These are phyloP conservation scores for Actenoides lindsayi DNA, from an alignment of 2,113 vertebrate genomes.

Conservation along the genomic window DNA sequence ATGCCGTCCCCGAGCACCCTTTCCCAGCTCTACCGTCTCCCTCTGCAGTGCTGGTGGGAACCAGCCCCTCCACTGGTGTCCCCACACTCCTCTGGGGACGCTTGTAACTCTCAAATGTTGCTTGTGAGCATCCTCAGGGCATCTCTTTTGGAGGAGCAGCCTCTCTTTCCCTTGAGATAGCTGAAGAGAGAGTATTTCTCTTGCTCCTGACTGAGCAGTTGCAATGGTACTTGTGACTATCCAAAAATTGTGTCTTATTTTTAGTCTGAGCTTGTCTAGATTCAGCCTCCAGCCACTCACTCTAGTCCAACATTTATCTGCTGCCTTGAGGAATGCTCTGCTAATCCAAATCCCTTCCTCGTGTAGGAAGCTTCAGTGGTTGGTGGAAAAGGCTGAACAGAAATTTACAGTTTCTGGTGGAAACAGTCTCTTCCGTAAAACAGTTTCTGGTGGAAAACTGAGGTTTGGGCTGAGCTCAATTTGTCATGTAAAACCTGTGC, in stretches of 20 bases:
- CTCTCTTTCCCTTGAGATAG: not conserved
- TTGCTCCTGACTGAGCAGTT: not conserved
- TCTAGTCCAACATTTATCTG: not conserved
- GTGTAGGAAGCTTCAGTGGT: fast-evolving
- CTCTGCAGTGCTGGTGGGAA: not conserved
- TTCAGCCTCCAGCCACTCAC: not conserved
- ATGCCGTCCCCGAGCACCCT: not conserved
- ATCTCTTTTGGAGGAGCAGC: not conserved
- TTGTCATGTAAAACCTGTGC: not conserved
- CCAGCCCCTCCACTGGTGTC: not conserved
- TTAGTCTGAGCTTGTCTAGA: not conserved
- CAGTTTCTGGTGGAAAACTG: not conserved
- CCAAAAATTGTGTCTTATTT: not conserved
- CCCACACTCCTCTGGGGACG: not conserved
- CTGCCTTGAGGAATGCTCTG: not conserved
- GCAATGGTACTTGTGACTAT: not conserved
- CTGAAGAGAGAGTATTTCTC: not conserved
- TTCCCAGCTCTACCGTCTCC: not conserved
- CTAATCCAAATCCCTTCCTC: not conserved
- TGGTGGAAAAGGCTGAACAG: not conserved
- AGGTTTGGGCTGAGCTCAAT: not conserved
- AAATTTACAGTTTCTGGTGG: not conserved
- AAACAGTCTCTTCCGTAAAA: not conserved
- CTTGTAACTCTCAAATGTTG: not conserved
- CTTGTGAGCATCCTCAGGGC: not conserved